These are phyloP conservation scores for Heliothis subflexa DNA, from an alignment of 1,140 invertebrate species.

Conservation along the genomic window DNA sequence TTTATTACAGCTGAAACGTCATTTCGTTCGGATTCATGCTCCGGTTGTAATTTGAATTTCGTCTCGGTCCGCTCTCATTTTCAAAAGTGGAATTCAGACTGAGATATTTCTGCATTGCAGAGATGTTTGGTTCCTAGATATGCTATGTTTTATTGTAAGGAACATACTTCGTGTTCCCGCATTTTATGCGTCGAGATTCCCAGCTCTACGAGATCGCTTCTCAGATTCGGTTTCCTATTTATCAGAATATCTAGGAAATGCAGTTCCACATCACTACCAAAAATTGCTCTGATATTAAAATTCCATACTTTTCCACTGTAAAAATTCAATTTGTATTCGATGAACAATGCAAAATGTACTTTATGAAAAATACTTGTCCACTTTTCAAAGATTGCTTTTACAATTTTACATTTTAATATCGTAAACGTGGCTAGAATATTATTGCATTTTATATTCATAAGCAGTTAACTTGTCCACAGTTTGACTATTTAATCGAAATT, in stretches of 20 bases:
- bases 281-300: not conserved
- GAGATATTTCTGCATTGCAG: conserved; percentile 45
- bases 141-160: conserved; percentile 43
- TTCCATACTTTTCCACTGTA: not conserved
- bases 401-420: conserved; percentile 3
- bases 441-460: conserved; percentile 5
- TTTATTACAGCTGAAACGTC: conserved; percentile 53
- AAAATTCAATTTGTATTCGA: conserved; percentile 26
- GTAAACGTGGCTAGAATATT: not conserved
- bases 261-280: not conserved
- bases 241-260: not conserved
- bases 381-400: not conserved
- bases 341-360: not conserved
- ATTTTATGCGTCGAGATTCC: conserved; percentile 6
- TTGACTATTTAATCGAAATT: conserved; percentile 13
- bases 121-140: conserved; percentile 33
- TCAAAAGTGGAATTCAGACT: conserved; percentile 36
- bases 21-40: conserved; percentile 48
- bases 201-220: not conserved
- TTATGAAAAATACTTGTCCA: conserved; percentile 8
- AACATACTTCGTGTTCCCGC: conserved; percentile 22
- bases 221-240: conserved; percentile 4
- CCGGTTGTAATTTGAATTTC: conserved; percentile 48
- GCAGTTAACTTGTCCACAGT: not conserved
- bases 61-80: conserved; percentile 41